These are phyloP conservation scores for Myotis pilosus DNA, from an alignment of 2,797 vertebrate genomes.

Conservation along the genomic window DNA sequence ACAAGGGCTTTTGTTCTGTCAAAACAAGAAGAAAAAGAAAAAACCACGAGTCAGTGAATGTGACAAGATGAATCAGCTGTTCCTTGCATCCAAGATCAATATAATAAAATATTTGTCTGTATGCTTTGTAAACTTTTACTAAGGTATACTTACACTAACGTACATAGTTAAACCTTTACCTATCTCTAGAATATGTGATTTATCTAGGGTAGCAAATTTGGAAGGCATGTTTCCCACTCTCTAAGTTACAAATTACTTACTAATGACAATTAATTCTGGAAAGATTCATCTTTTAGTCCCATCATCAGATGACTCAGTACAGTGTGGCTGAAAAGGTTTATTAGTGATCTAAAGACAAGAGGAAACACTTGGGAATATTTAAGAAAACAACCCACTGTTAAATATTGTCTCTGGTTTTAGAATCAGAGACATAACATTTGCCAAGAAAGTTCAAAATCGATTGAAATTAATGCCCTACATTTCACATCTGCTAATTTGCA, in stretches of 20 bases:
- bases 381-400: neutral
- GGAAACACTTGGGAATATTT: neutral
- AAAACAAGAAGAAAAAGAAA: conserved; percentile 60
- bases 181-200: neutral
- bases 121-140: fast-evolving
- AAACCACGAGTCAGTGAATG: conserved; percentile 28
- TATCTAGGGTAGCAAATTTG: neutral
- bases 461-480: neutral
- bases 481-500: neutral
- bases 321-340: neutral
- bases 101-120: neutral
- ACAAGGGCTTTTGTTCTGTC: conserved; percentile 96
- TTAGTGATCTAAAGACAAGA: neutral
- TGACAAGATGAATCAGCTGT: neutral
- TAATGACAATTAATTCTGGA: neutral
- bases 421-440: neutral
- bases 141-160: neutral
- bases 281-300: neutral
- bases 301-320: neutral
- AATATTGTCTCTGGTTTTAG: neutral
- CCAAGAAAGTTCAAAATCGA: neutral
- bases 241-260: neutral
- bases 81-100: neutral
- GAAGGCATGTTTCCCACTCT: neutral
- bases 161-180: neutral